Base-by-base conservation (phyloP, 64 coral and sea anemone genomes). In the Montipora sp. region DNA sequence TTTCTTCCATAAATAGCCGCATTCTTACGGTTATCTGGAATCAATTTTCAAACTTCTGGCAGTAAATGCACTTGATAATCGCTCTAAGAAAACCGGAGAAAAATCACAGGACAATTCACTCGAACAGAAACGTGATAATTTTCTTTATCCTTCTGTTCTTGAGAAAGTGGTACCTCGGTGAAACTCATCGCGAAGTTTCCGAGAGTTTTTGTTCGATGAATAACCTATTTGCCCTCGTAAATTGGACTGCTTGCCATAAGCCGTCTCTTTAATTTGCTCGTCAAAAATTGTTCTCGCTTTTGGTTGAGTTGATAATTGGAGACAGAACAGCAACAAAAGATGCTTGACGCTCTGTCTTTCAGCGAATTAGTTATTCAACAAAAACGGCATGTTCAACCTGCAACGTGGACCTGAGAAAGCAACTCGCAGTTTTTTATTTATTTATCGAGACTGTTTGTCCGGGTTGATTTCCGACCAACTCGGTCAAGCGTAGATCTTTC, bases 21-120 rank as follows among this genome's bases (percentile, higher is more conserved):
- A 75, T 75, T 75, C 36, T 75, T 75, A 8, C 5, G 8, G 24
- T 14, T 13, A 75, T 8, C 12, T 45, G 68, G 19, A 23, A 11
- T 75, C 73, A 44, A 23, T 75, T 75, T 75, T 75, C 73, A 75
- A 75, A 36, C 14, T 75, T 44, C 23, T 75, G 73, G 73, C 3
- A 75, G 43, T 23, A 13, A 44, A 24, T 75, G 21, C 73, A 45
- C 20, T 44, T 46, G 5, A 27, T 27, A 73, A 73, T 27, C 36
- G 23, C 23, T 75, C 36, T 75, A 20, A 24, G 45, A 24, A 75
- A 75, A 46, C 7, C 12, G 12, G 2, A 36, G 73, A 2, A 46
- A 45, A 20, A 46, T 75, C 73, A 75, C 73, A 27, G 12, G 45
- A 75, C 73, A 75, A 12, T 57, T 57, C 11, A 57, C 1, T 45